Evolutionary conservation across 2,888 invertebrate species (phyloP), one percentile per base, ranked within the genome.

Genomic region (Dusona sp.): DNA sequence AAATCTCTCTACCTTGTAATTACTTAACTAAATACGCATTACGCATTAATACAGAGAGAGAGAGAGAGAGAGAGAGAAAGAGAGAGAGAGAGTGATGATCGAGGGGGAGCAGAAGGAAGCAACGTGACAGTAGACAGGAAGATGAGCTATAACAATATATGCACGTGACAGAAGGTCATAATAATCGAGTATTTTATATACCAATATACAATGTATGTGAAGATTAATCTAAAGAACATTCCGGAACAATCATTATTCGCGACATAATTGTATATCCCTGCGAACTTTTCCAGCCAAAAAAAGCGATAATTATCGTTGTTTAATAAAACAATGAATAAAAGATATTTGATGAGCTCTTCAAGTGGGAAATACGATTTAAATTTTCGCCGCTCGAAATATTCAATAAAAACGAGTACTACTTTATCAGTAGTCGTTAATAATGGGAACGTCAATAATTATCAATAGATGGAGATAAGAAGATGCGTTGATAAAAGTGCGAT

Each of bases 161-260:
- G 70, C 64, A 74, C 48, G 75, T 64, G 29, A 38, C 84, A 79
- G 88, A 90, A 91, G 92, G 89, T 91, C 90, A 88, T 88, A 90
- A 89, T 89, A 87, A 90, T 91, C 89, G 86, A 90, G 89, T 85
- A 74, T 68, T 77, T 80, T 75, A 86, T 83, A 65, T 74, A 68
- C 74, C 80, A 85, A 79, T 88, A 84, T 78, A 88, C 1, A 25
- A n/a, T 88, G 7, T 11, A 42, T 79, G 87, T 77, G n/a, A 81
- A 54, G 70, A 25, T 33, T 11, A 38, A 42, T 72, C 6, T 22
- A 68, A 78, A 70, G 79, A 84, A 65, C 36, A 78, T 25, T 48
- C 25, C 67, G 19, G 33, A 64, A 77, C 11, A 75, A 64, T 45
- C 1, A 64, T 64, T 64, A n/a, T 51, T 51, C n/a, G 25, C 57